Percentiles rank a stretch among this genome's conserved stretches.
Evolutionary conservation across 2,113 vertebrate species (phyloP).

Genomic region (Butorides virescens): DNA sequence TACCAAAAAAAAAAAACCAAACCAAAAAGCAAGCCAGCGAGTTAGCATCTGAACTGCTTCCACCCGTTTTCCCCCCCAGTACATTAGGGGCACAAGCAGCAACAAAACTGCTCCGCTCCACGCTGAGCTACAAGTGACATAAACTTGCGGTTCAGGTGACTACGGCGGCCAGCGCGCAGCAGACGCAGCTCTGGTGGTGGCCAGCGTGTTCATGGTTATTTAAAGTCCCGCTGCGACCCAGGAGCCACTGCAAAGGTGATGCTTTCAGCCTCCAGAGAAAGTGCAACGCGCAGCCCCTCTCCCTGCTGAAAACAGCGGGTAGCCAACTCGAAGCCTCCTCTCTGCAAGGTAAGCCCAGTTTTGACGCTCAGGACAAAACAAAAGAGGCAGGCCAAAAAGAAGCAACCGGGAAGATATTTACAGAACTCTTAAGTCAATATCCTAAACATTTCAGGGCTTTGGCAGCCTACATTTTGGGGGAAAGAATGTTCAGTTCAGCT

Average conservation of each 20-base stretch:
- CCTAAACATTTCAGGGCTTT: not conserved
- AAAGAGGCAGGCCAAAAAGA: not conserved
- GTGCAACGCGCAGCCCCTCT: not conserved
- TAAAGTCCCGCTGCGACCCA: not conserved
- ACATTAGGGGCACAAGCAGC: not conserved
- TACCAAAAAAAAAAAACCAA: not conserved
- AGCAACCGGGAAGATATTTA: not conserved
- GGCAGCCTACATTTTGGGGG: not conserved
- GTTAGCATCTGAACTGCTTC: not conserved
- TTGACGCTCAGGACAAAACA: fast-evolving
- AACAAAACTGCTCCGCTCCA: not conserved
- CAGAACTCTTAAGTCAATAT: not conserved
- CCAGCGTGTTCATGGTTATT: not conserved
- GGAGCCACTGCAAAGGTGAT: not conserved
- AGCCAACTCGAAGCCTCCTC: not conserved
- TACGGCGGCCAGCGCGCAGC: not conserved
- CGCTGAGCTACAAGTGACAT: fast-evolving
- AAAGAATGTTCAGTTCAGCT: not conserved
- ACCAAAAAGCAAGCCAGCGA: not conserved
- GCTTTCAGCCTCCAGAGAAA: not conserved
- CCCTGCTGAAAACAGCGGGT: not conserved
- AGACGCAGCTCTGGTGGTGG: not conserved
- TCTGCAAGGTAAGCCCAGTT: not conserved
- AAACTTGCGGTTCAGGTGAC: not conserved
- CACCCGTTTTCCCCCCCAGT: not conserved